Evolutionary conservation across 2,888 invertebrate species (phyloP).

Genomic region (Eupithecia dodoneata): DNA sequence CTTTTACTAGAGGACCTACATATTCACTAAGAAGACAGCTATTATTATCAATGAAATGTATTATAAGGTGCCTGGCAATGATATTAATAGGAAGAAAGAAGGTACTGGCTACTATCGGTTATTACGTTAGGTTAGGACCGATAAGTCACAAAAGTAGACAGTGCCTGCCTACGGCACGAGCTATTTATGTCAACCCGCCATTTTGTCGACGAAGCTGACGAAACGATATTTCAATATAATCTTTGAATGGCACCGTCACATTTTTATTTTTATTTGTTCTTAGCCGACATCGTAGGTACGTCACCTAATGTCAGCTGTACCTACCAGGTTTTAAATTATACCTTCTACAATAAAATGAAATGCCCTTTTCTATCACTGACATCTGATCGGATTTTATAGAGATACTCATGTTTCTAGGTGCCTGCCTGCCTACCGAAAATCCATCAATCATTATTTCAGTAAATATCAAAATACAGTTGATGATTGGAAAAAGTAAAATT

Average conservation of each 20-base stretch:
- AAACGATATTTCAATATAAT: conserved; percentile 58
- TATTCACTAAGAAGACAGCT: neutral
- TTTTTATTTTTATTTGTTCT: conserved; percentile 18
- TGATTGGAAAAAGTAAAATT: neutral
- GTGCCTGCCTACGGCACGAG: conserved; percentile 57
- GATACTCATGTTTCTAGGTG: neutral
- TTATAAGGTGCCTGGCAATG: neutral
- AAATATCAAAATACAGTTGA: neutral
- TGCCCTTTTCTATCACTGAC: neutral
- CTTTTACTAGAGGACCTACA: neutral
- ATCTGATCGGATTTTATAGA: neutral
- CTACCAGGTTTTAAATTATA: neutral
- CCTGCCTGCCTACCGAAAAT: neutral
- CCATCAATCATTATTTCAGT: neutral
- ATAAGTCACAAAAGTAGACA: conserved; percentile 66
- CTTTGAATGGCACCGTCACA: conserved; percentile 21
- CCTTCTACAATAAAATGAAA: neutral
- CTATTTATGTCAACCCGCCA: conserved; percentile 76
- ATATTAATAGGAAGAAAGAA: neutral
- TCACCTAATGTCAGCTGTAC: neutral
- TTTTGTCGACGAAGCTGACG: conserved; percentile 74
- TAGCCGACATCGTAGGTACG: neutral
- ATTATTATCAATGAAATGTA: neutral
- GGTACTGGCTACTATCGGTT: conserved; percentile 18
- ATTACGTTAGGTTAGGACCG: conserved; percentile 58